Evolutionary conservation across 2,888 invertebrate species (phyloP), one percentile per base, ranked within the genome.

Genomic region (Crocallis elinguaria): DNA sequence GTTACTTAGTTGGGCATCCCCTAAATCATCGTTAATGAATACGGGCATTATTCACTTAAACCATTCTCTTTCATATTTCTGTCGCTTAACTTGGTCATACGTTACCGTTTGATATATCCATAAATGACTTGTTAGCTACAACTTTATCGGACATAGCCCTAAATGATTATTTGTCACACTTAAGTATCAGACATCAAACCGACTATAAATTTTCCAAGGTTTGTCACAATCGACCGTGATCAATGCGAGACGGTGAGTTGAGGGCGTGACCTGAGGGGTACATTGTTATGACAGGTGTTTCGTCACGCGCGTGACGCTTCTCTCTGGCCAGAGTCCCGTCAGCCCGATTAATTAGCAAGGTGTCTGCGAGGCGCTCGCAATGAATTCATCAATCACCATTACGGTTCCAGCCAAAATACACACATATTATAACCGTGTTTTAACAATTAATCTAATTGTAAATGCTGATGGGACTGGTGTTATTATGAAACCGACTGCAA

Each of bases 311-410:
- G 53, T 51, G 49, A 60, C 67, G 73, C 64, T 66, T 66, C 59
- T 60, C 59, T 64, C 73, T 67, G 64, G 67, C 71, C 65, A 73
- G n/a, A n/a, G 72, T 71, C 74, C 63, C 62, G 51, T 61, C 64
- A 65, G 67, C 70, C 70, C 71, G 68, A 75, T 78, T 77, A 80
- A 81, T 82, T 76, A 75, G 66, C 63, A 73, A 66, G 46, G 70
- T 67, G 66, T 63, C 70, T 56, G 62, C 64, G 71, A 69, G 62
- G 73, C 68, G 62, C 56, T 52, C 61, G 67, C 49, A 67, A 76
- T 79, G 62, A 73, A 73, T 73, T 68, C 71, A 77, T 77, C 69
- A 63, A 70, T 75, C 73, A 74, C 72, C 72, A 71, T 73, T 75
- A 68, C 48, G 42, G 53, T 60, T 65, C 66, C 62, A 64, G 75